These are phyloP conservation scores for Bryconaethiops microstoma DNA, from an alignment of 2,797 vertebrate species.

Conservation along the genomic window DNA sequence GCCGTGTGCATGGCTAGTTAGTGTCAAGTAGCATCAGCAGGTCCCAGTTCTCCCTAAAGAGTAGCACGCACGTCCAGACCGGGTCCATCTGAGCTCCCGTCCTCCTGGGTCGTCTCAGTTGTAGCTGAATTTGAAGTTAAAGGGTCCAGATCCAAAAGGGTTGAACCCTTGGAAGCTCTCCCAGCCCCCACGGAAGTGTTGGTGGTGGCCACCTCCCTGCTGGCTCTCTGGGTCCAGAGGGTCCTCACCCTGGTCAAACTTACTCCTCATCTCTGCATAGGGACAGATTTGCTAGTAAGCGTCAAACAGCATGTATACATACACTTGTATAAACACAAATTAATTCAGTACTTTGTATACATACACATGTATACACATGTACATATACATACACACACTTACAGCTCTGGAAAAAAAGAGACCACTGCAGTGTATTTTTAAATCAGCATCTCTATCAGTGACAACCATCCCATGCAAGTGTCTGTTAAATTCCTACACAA, in stretches of 20 bases:
- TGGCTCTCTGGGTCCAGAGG: slow-evolving; percentile 95
- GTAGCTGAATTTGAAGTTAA: slow-evolving; percentile 95
- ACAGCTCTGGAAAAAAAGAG: too few species aligned
- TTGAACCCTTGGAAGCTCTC: slow-evolving; percentile 94
- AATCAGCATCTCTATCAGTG: too few species aligned
- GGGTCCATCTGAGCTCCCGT: background rate
- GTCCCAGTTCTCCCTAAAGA: background rate
- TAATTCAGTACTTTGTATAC: too few species aligned
- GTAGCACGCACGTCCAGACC: background rate
- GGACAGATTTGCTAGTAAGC: background rate
- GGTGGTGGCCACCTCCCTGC: slow-evolving; percentile 83
- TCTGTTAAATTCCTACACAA: too few species aligned
- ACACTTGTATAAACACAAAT: too few species aligned
- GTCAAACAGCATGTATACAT: too few species aligned
- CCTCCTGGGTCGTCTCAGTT: slow-evolving; percentile 73
- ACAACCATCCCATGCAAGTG: too few species aligned
- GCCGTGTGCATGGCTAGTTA: background rate
- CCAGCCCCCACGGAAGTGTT: slow-evolving; percentile 84
- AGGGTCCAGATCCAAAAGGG: slow-evolving; percentile 94
- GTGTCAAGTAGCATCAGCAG: slow-evolving; percentile 2
- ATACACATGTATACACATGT: too few species aligned
- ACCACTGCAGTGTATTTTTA: too few species aligned
- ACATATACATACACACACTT: too few species aligned
- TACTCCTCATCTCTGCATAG: slow-evolving; percentile 88
- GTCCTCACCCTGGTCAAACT: slow-evolving; percentile 94